These are phyloP conservation scores for Elegia similella DNA, from an alignment of 2,888 invertebrate species.

Conservation along the genomic window DNA sequence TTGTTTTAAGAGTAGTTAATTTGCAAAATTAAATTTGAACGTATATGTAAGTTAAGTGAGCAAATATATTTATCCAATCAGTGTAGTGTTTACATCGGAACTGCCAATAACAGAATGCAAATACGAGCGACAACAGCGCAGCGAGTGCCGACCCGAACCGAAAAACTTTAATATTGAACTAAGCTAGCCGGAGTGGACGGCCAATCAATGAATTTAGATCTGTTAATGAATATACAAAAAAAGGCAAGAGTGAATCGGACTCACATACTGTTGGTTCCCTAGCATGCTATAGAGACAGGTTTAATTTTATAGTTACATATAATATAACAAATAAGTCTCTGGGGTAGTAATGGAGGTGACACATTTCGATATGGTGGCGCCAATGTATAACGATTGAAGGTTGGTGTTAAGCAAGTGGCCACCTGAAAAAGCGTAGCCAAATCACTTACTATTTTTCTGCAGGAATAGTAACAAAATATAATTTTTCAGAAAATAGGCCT, in stretches of 20 bases:
- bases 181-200: slow-evolving; percentile 23
- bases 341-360: too few relatives aligned
- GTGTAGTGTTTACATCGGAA: slow-evolving; percentile 65
- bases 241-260: neutral
- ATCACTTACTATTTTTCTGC: too few relatives aligned
- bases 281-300: too few relatives aligned
- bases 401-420: too few relatives aligned
- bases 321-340: too few relatives aligned
- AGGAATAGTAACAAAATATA: too few relatives aligned
- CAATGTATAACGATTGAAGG: too few relatives aligned
- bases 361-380: too few relatives aligned
- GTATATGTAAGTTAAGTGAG: slow-evolving; percentile 22
- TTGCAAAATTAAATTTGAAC: neutral
- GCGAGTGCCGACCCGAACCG: slow-evolving; percentile 22
- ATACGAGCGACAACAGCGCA: slow-evolving; percentile 44
- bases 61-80: slow-evolving; percentile 64
- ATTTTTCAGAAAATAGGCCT: too few relatives aligned
- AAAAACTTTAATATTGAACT: slow-evolving; percentile 47
- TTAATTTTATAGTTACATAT: too few relatives aligned
- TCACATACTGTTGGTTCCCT: too few relatives aligned
- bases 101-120: slow-evolving; percentile 76
- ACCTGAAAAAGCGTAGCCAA: too few relatives aligned
- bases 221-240: slow-evolving; percentile 26
- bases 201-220: slow-evolving; percentile 23
- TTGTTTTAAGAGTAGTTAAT: neutral